Percentiles rank a stretch among this genome's conserved stretches.
phyloP scores from a whole-genome alignment of 2,113 vertebrate species.

The Apeltes quadracus region DNA sequence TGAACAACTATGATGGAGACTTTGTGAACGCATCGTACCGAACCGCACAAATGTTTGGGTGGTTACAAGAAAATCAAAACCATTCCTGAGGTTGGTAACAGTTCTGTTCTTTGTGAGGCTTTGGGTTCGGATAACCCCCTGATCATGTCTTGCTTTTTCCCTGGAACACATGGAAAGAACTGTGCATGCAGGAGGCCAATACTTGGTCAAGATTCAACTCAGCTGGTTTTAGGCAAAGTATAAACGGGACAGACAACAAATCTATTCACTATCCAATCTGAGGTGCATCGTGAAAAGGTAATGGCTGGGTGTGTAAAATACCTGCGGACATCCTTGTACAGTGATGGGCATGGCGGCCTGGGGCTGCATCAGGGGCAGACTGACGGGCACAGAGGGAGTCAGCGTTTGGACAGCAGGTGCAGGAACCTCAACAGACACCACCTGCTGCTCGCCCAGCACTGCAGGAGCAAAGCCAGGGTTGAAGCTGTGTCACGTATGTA shows the following conservation, averaged over 20 bases:
- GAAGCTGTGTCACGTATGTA: not conserved
- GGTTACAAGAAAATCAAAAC: not conserved
- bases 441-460: conserved; percentile 65
- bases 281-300: not conserved
- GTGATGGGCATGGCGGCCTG: conserved; percentile 79
- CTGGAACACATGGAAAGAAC: not conserved
- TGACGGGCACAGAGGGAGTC: conserved; percentile 68
- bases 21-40: not conserved
- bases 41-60: not conserved
- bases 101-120: not conserved
- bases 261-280: not conserved
- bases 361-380: conserved; percentile 69
- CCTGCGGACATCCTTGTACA: conserved; percentile 82
- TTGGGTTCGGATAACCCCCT: not conserved
- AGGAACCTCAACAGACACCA: conserved; percentile 60
- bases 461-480: conserved; percentile 34
- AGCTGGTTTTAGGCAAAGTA: not conserved
- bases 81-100: not conserved
- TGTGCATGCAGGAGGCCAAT: not conserved
- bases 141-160: not conserved
- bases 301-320: conserved; percentile 25
- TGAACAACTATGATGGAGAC: not conserved
- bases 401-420: conserved; percentile 67
- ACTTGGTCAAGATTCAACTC: not conserved
- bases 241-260: not conserved